Base-by-base conservation (phyloP, 1,140 invertebrate species). In the Sitobion miscanthi region DNA sequence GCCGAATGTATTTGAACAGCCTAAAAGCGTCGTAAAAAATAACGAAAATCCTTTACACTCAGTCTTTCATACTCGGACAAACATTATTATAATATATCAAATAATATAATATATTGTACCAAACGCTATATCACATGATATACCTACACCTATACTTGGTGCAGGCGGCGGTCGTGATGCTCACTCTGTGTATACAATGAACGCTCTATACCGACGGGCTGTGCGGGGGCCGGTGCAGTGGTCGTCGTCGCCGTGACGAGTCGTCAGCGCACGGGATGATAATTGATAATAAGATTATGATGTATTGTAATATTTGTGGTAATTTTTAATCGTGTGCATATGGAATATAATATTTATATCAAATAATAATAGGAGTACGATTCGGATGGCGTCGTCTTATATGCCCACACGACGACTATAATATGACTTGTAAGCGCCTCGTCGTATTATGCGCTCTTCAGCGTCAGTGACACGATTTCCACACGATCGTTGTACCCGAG, bases 1-100 rank as follows among this genome's bases (percentile, higher is more conserved):
- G 38, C 85, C 23, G 91, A 57, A 45, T 86, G n/a, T 86, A 85
- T 93, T 86, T 86, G 91, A 57, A 86, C 82, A 85, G 82, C 35
- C 38, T 93, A 85, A 93, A 85, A 92, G 77, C 77, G 49, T 69
- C 77, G 77, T 49, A 38, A 52, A 92, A 77, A 82, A 87, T 30
- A 45, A 47, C 62, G 49, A 83, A 82, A 82, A 92, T 82, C 20
- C 49, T 93, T 57, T 93, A 45, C 69, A 85, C n/a, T 86, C 2
- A n/a, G 86, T 88, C n/a, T 38, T 77, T 77, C 62, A n/a, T 77
- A n/a, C 85, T 42, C 83, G 83, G 83, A 8, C 83, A 45, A 85
- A 85, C 45, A 42, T 23, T 85, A 45, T 45, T 42, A 30, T 77
- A 77, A 77, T 77, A 77, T 77, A 77, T n/a, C 4, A 42, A 42